Conservation (phyloP, 2,888 invertebrate genomes). For the Ichneumon xanthorius region DNA sequence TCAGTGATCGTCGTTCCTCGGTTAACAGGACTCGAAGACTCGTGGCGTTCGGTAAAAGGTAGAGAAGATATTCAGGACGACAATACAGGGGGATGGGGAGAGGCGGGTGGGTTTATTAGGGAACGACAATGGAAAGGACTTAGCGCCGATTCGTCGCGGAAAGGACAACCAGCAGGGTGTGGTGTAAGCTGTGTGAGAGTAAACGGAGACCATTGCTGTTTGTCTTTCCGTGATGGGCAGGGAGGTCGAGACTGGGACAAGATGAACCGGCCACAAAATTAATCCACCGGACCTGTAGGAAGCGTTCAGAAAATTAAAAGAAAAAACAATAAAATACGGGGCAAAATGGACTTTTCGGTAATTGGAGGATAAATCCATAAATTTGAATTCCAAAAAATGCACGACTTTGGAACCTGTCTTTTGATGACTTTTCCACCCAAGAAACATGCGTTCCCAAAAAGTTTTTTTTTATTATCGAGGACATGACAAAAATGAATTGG, state of each 20-base stretch:
- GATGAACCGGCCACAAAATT: too few relatives aligned
- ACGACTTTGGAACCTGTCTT: too few relatives aligned
- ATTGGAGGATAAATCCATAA: too few relatives aligned
- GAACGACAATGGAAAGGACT: constrained; percentile 58
- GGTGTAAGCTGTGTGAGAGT: constrained; percentile 51
- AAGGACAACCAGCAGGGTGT: constrained; percentile 44
- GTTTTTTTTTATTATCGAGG: too few relatives aligned
- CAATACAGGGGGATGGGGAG: constrained; percentile 36
- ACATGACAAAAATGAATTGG: too few relatives aligned
- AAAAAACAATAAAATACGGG: too few relatives aligned
- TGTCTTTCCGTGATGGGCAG: constrained; percentile 9
- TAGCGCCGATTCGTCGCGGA: constrained; percentile 60
- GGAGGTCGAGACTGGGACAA: background rate
- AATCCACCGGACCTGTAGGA: too few relatives aligned
- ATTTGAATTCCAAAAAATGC: too few relatives aligned
- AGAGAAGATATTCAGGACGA: constrained; percentile 49
- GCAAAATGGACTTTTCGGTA: too few relatives aligned
- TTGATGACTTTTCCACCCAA: too few relatives aligned
- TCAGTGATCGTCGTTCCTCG: constrained; percentile 1
- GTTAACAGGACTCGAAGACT: constrained; percentile 41
- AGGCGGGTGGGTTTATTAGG: constrained; percentile 59
- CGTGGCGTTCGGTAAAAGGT: constrained; percentile 46
- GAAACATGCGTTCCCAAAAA: too few relatives aligned
- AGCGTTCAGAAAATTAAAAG: too few relatives aligned
- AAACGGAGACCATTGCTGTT: constrained; percentile 47